Percentiles rank a stretch among this genome's conserved stretches.
phyloP scores from a whole-genome alignment of 2,797 vertebrate genomes.

The Argentina silus region DNA sequence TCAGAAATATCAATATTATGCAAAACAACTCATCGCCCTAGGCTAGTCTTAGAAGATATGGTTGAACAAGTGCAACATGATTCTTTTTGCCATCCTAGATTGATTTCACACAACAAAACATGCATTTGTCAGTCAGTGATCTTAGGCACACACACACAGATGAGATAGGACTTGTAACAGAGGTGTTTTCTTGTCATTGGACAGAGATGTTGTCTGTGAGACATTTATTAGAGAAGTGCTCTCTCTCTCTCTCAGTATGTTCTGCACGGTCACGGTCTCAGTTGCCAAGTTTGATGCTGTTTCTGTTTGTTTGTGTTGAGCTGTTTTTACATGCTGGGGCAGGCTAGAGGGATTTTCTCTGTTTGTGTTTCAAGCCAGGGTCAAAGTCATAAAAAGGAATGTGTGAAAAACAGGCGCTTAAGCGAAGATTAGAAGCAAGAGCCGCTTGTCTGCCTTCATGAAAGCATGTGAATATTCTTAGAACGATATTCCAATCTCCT shows the following conservation, averaged over 20 bases:
- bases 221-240: constrained; percentile 25
- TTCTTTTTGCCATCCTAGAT: background rate
- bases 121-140: background rate
- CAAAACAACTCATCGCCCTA: background rate
- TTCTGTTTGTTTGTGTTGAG: constrained; percentile 57
- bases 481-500: constrained; percentile 43
- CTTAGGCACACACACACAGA: background rate
- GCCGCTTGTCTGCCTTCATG: constrained; percentile 51
- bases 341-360: constrained; percentile 63
- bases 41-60: background rate
- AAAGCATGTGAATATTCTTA: constrained; percentile 57
- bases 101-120: background rate
- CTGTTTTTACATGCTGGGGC: constrained; percentile 66
- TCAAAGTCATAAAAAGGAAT: constrained; percentile 68
- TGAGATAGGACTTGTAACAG: background rate
- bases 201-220: background rate
- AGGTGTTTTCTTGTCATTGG: background rate
- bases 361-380: constrained; percentile 66
- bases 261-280: constrained; percentile 50
- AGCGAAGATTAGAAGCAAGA: constrained; percentile 63
- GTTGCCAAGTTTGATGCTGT: constrained; percentile 47
- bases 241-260: constrained; percentile 31
- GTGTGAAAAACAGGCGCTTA: constrained; percentile 69
- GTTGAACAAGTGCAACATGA: background rate
- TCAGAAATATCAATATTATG: background rate